phyloP scores from a whole-genome alignment of 2,113 vertebrate genomes.

The Sigmodon hispidus region DNA sequence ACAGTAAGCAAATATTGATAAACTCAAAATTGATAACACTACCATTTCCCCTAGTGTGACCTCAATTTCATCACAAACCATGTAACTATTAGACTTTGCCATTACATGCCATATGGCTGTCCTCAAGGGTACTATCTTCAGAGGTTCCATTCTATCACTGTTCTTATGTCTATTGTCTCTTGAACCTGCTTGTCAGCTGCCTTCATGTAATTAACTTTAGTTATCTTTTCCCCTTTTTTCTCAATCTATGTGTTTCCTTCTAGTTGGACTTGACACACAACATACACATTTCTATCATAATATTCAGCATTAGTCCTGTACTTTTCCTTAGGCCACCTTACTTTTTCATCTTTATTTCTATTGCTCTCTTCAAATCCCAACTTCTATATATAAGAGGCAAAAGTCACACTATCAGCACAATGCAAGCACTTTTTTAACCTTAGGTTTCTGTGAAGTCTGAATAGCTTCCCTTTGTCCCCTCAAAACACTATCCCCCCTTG shows the following conservation, averaged over 20 bases:
- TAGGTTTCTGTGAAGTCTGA: not conserved
- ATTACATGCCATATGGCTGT: not conserved
- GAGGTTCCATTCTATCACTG: not conserved
- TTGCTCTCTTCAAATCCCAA: not conserved
- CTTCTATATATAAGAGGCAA: not conserved
- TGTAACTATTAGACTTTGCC: not conserved
- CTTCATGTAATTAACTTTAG: not conserved
- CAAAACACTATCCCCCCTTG: not conserved
- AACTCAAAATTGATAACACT: not conserved
- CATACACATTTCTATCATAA: not conserved
- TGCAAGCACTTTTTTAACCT: not conserved
- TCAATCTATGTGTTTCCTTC: not conserved
- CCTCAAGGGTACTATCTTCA: not conserved
- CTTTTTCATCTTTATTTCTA: not conserved
- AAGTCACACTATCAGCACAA: not conserved
- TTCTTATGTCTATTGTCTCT: not conserved
- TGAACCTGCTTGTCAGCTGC: not conserved
- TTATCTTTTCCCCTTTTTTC: not conserved
- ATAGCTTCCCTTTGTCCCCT: not conserved
- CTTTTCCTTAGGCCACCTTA: not conserved
- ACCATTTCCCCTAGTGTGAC: not conserved
- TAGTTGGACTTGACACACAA: not conserved
- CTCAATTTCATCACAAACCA: not conserved
- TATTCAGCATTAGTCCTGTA: not conserved
- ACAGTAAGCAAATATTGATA: not conserved